These are phyloP conservation scores for Eudemis profundana DNA, from an alignment of 2,888 invertebrate genomes.

Conservation along the genomic window DNA sequence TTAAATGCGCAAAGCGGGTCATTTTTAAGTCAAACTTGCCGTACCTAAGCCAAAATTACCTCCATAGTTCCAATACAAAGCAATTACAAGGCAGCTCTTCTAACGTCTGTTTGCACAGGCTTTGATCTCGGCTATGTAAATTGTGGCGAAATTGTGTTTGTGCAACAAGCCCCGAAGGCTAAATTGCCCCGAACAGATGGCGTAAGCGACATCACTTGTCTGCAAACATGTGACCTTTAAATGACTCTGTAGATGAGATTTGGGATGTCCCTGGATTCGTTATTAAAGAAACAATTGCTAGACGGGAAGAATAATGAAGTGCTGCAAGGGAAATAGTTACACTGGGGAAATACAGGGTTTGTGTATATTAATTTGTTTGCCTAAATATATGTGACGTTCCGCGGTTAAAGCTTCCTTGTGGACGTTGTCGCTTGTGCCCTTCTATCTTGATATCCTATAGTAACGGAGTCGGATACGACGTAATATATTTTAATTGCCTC, in stretches of 20 bases:
- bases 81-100: constrained; percentile 19
- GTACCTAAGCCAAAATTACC: neutral
- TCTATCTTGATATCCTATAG: no score
- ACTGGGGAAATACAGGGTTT: neutral
- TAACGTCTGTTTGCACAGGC: constrained; percentile 20
- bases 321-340: neutral
- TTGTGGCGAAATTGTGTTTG: constrained; percentile 35
- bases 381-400: no score
- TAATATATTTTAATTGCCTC: no score
- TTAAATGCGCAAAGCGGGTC: no score
- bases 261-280: neutral
- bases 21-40: neutral
- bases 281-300: constrained; percentile 1
- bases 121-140: constrained; percentile 37
- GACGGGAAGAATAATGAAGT: neutral
- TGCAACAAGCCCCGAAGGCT: constrained; percentile 1
- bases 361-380: neutral
- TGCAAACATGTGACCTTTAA: neutral
- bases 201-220: neutral
- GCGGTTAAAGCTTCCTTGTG: no score
- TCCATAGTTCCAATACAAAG: constrained; percentile 16
- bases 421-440: no score
- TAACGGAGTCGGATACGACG: no score
- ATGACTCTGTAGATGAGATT: neutral
- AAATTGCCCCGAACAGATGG: neutral